Evolutionary conservation across 2,888 invertebrate genomes (phyloP).

Genomic region (Cerastis leucographa): DNA sequence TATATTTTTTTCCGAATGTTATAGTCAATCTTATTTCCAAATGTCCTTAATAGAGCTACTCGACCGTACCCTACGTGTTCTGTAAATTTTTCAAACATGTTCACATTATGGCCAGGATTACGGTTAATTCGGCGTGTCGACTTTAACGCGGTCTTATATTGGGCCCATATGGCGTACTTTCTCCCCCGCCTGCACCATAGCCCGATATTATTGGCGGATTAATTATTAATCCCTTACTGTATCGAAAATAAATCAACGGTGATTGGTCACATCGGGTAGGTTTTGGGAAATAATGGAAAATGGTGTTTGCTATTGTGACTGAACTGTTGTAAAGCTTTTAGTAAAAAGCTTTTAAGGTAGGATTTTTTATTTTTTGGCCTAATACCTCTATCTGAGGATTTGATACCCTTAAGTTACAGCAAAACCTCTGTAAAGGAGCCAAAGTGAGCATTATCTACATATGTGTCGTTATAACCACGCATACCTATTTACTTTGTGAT

Average conservation of each 20-base stretch:
- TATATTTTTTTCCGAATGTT: slow-evolving; percentile 12
- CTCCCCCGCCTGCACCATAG: slow-evolving; percentile 60
- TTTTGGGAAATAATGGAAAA: slow-evolving; percentile 51
- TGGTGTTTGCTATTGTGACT: slow-evolving; percentile 9
- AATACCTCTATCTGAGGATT: not conserved
- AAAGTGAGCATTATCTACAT: not conserved
- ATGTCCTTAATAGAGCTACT: slow-evolving; percentile 49
- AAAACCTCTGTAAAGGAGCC: not conserved
- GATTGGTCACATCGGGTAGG: slow-evolving; percentile 62
- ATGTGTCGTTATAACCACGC: not conserved
- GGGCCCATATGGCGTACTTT: slow-evolving; percentile 85
- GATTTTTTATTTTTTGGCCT: too few species aligned
- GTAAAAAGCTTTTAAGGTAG: not conserved
- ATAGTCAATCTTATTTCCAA: slow-evolving; percentile 42
- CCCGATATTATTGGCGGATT: slow-evolving; percentile 79
- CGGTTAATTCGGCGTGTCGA: slow-evolving; percentile 83
- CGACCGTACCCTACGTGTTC: slow-evolving; percentile 61
- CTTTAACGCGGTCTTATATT: slow-evolving; percentile 78
- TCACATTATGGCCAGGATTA: slow-evolving; percentile 85
- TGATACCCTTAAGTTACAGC: not conserved
- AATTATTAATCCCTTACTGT: slow-evolving; percentile 81
- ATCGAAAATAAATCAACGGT: slow-evolving; percentile 75
- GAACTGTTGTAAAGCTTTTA: not conserved
- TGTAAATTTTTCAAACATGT: slow-evolving; percentile 82
- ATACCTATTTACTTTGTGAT: not conserved